These are phyloP conservation scores for Colossoma macropomum DNA, from an alignment of 2,113 vertebrate species.

Conservation along the genomic window DNA sequence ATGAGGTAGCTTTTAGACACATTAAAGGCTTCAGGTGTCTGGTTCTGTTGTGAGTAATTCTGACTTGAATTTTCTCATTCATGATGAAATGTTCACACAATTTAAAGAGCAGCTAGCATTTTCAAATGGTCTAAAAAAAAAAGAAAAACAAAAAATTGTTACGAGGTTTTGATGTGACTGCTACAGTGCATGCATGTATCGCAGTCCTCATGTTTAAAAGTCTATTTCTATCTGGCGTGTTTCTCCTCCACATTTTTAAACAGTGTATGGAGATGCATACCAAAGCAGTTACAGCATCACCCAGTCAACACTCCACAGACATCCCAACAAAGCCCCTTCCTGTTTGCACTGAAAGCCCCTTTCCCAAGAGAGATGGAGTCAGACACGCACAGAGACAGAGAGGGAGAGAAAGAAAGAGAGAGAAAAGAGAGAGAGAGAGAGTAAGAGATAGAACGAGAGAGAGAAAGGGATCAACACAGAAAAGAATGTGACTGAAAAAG, in stretches of 20 bases:
- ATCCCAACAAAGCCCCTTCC: constrained; percentile 67
- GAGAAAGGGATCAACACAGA: not conserved
- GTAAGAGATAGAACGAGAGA: not conserved
- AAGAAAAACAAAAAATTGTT: not conserved
- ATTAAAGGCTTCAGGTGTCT: too few species aligned
- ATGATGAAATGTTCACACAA: not conserved
- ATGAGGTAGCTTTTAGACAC: too few species aligned
- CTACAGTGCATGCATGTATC: not conserved
- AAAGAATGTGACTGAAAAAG: constrained; percentile 15
- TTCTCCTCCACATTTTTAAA: constrained; percentile 34
- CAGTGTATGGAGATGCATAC: constrained; percentile 38
- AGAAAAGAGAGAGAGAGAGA: not conserved
- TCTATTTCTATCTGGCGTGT: constrained; percentile 23
- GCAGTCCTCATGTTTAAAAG: not conserved
- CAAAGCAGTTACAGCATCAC: constrained; percentile 45
- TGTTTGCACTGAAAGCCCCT: constrained; percentile 45
- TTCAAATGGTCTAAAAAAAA: not conserved
- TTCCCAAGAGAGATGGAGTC: constrained; percentile 16
- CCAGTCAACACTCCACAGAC: constrained; percentile 59
- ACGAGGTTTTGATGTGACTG: not conserved
- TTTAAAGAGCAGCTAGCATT: not conserved
- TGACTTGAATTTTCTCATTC: not conserved
- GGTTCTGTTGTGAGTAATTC: too few species aligned
- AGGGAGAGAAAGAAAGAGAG: not conserved
- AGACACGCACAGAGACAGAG: not conserved